A percentile compares a stretch with the other conserved stretches of the same genome.
Conservation (phyloP, 1,140 invertebrate species). For the Sycophaga agraensis region DNA sequence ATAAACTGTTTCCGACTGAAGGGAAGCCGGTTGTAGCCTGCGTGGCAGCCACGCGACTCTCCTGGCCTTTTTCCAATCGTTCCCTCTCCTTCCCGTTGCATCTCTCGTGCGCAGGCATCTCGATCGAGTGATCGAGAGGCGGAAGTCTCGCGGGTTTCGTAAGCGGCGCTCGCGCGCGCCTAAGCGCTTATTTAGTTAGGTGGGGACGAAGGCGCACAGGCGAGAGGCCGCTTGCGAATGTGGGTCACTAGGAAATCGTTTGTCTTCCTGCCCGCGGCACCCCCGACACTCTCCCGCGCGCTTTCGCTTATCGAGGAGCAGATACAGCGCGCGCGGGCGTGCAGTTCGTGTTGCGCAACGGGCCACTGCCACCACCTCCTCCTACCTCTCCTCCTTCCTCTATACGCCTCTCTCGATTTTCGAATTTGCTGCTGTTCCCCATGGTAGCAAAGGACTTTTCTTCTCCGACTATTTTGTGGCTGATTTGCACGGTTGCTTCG, state of each 20-base stretch:
- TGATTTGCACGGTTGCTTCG: no score
- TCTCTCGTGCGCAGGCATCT: no score
- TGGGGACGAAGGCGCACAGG: no score
- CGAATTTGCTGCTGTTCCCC: no score
- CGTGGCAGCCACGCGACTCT: no score
- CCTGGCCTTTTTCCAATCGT: no score
- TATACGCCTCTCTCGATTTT: not conserved
- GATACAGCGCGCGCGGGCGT: not conserved
- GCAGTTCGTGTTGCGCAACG: not conserved
- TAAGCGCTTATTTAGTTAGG: conserved; percentile 16
- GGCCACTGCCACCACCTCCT: not conserved
- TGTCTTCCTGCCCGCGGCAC: conserved; percentile 26
- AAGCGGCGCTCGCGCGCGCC: not conserved
- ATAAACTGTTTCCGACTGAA: no score
- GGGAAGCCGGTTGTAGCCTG: no score
- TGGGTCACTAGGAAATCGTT: conserved; percentile 30
- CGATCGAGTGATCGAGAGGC: no score
- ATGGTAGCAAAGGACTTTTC: no score
- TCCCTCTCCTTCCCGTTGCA: no score
- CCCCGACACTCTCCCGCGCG: conserved; percentile 4
- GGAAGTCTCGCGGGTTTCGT: not conserved
- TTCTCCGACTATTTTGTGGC: not conserved
- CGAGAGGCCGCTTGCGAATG: no score
- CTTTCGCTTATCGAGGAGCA: conserved; percentile 16
- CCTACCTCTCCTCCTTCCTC: not conserved